phyloP scores from a whole-genome alignment of 2,888 invertebrate species.

The Pseudococcus jackbeardsleyi region DNA sequence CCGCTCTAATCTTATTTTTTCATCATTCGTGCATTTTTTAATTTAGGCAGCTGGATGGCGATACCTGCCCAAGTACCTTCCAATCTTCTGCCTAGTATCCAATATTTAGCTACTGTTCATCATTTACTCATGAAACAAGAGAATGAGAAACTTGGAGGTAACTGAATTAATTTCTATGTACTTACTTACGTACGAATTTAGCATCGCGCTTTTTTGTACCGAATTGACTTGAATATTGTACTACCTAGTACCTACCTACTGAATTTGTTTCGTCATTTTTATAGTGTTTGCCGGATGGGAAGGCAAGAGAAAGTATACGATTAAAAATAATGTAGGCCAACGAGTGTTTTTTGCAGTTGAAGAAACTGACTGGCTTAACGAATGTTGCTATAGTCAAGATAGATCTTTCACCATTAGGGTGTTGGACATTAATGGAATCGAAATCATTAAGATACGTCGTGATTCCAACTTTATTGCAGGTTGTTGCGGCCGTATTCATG shows the following conservation, averaged over 20 bases:
- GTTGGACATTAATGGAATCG: conserved; percentile 83
- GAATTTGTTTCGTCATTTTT: conserved; percentile 66
- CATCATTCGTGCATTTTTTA: too few species aligned
- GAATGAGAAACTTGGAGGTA: conserved; percentile 17
- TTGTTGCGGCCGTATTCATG: conserved; percentile 89
- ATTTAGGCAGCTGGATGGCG: conserved; percentile 85
- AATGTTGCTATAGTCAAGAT: conserved; percentile 85
- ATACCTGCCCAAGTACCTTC: conserved; percentile 79
- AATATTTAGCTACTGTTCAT: conserved; percentile 80
- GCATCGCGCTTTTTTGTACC: too few species aligned
- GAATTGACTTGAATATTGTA: too few species aligned
- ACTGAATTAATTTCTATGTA: conserved; percentile 73
- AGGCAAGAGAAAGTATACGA: conserved; percentile 88
- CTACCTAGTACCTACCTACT: neutral
- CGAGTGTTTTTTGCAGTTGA: conserved; percentile 85
- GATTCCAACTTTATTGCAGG: conserved; percentile 83
- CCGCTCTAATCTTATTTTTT: too few species aligned
- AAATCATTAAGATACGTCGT: conserved; percentile 88
- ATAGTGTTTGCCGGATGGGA: conserved; percentile 87
- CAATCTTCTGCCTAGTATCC: conserved; percentile 89
- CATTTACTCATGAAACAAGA: conserved; percentile 5
- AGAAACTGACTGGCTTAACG: conserved; percentile 86
- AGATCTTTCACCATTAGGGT: conserved; percentile 91
- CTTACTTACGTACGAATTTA: too few species aligned
- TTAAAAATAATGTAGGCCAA: conserved; percentile 84